Base-by-base conservation (phyloP, 2,113 vertebrate genomes). In the Vidua chalybeata region DNA sequence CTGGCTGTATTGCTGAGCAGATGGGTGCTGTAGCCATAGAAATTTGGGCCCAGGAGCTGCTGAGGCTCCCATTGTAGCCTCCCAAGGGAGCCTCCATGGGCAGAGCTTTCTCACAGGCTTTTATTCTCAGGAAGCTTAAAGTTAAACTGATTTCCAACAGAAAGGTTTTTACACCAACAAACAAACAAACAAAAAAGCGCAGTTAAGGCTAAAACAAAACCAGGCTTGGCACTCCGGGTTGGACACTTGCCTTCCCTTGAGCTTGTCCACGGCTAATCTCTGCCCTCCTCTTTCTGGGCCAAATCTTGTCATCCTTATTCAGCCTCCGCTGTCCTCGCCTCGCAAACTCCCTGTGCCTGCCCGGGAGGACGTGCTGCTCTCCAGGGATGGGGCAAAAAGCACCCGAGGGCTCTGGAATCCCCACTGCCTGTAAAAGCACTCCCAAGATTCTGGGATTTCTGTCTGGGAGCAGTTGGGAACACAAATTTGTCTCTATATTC, bases 141-240 rank as follows among this genome's bases (percentile, higher is more conserved):
- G 96, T 97, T 97, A 97, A 93, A 97, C 94, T 93, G 82, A 97
- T 97, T 97, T 97, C 96, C 97, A 97, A 97, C 97, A 98, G 96
- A 98, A 98, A 97, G 93, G 90, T 95, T 96, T 97, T 98, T 97
- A 94, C 94, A 95, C 94, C 92, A 95, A 95, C 95, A 95, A 95
- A 97, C 97, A 96, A 96, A 96, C 96, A 97, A 96, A 96, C 96
- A 96, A 94, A 97, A 97, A 96, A 95, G 96, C 97, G 94, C 97
- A 97, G 97, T 97, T 98, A 97, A 96, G 95, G 96, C 96, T 91
- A 74, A 95, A 96, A 98, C 97, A 97, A 98, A 98, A 95, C 95
- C 88, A 78, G 88, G 78, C 94, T 97, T 98, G 97, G 97, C 97
- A 97, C 97, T 96, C 87, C 6, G 95, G 96, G 94, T 96, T 95